Percentiles rank a stretch among this genome's conserved stretches.
These are phyloP conservation scores for Podiceps cristatus DNA, from an alignment of 2,113 vertebrate species.

Conservation along the genomic window DNA sequence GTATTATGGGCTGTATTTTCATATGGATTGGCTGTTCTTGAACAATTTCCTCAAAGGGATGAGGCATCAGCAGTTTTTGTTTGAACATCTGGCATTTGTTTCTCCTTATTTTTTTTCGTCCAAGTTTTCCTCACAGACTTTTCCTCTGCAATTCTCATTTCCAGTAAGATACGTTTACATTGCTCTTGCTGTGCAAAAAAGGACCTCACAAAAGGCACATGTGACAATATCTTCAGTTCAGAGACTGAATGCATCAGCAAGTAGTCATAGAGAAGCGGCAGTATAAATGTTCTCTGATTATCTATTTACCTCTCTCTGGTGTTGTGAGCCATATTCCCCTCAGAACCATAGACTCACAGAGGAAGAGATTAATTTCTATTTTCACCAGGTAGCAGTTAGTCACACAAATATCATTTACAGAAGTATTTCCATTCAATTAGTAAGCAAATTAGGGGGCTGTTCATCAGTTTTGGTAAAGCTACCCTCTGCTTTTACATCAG, in stretches of 20 bases:
- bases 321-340: neutral
- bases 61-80: neutral
- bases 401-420: neutral
- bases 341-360: neutral
- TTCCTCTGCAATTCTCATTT: neutral
- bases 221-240: neutral
- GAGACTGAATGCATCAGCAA: neutral
- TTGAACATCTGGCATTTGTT: constrained; percentile 26
- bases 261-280: neutral
- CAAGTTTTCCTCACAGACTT: neutral
- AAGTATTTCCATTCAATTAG: neutral
- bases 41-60: constrained; percentile 28
- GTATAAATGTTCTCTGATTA: neutral
- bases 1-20: constrained; percentile 19
- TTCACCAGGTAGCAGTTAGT: neutral
- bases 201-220: neutral
- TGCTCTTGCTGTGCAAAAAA: neutral
- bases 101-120: neutral
- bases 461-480: neutral
- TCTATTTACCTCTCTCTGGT: neutral
- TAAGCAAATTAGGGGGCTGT: neutral
- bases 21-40: constrained; percentile 38
- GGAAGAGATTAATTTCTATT: neutral
- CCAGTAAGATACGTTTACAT: neutral
- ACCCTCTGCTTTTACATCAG: neutral